Evolutionary conservation across 1,140 invertebrate species (phyloP).

Genomic region (Plutomurus gul): DNA sequence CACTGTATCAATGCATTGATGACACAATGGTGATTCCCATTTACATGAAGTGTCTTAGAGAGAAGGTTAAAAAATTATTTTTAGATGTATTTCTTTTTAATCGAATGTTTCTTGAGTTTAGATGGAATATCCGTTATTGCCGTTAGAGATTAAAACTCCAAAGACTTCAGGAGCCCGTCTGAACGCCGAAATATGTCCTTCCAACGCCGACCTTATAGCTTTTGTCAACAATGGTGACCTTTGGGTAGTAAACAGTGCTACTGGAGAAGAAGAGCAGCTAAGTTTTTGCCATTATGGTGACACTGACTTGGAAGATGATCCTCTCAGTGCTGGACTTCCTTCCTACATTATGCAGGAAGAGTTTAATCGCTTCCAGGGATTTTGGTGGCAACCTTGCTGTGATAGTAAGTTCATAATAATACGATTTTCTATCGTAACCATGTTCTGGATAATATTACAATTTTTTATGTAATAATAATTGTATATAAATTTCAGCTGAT

Average conservation of each 20-base stretch:
- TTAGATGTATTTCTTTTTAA: neutral
- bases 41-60: neutral
- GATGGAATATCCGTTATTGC: constrained; percentile 70
- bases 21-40: neutral
- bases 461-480: constrained; percentile 1
- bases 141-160: constrained; percentile 71
- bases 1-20: constrained; percentile 78
- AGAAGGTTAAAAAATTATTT: neutral
- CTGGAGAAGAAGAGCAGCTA: constrained; percentile 69
- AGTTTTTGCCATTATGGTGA: constrained; percentile 82
- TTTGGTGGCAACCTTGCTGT: constrained; percentile 92
- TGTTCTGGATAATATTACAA: neutral
- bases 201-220: constrained; percentile 81
- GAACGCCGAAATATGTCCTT: constrained; percentile 89
- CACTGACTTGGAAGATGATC: constrained; percentile 75
- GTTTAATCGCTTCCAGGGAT: constrained; percentile 92
- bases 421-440: neutral
- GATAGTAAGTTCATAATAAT: constrained; percentile 60
- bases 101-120: neutral
- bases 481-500: constrained; percentile 64
- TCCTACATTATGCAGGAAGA: constrained; percentile 99
- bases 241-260: constrained; percentile 79
- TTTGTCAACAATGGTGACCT: constrained; percentile 90
- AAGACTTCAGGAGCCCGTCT: constrained; percentile 71
- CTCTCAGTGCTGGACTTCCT: constrained; percentile 85